These are phyloP conservation scores for Tribolium freemani DNA, from an alignment of 2,888 invertebrate species.

Conservation along the genomic window DNA sequence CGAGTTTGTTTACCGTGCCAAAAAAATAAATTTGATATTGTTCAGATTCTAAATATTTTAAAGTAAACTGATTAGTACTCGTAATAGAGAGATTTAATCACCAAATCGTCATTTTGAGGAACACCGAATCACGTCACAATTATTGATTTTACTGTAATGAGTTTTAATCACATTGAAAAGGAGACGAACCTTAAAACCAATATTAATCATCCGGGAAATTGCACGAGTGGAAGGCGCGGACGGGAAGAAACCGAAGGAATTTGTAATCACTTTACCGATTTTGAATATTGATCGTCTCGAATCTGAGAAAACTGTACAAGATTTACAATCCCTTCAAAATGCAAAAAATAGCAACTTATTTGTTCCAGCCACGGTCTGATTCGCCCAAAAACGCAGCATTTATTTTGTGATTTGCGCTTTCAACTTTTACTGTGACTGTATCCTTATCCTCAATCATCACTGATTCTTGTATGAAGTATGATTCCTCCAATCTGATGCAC, in stretches of 20 bases:
- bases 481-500: neutral
- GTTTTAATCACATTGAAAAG: constrained; percentile 5
- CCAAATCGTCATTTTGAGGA: neutral
- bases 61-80: neutral
- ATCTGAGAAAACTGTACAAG: neutral
- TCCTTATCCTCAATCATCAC: neutral
- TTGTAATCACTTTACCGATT: neutral
- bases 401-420: neutral
- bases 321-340: neutral
- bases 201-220: constrained; percentile 31
- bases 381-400: neutral
- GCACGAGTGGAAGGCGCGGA: neutral
- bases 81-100: neutral
- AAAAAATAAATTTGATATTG: neutral
- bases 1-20: too few species aligned
- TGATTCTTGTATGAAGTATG: too few species aligned
- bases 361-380: neutral
- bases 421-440: neutral
- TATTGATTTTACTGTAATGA: constrained; percentile 15
- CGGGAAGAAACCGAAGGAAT: neutral
- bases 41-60: neutral
- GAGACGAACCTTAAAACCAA: constrained; percentile 19
- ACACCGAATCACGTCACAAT: neutral
- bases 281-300: neutral
- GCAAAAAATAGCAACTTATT: neutral